Evolutionary conservation across 2,797 vertebrate species (phyloP).

Genomic region (Kryptolebias ocellatus): DNA sequence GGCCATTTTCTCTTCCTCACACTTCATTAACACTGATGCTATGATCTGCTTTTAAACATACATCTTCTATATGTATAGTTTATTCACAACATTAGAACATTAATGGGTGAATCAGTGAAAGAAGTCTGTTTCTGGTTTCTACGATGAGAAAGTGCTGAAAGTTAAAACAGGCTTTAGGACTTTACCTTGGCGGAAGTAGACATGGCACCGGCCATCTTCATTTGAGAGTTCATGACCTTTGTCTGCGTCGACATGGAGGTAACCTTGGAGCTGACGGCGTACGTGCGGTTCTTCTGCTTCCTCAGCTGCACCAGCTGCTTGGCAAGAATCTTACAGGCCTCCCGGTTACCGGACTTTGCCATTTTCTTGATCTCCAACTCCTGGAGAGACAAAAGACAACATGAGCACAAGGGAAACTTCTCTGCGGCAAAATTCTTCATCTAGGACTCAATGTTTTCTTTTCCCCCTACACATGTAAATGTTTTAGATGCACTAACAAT

Average conservation of each 20-base stretch:
- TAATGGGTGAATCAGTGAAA: neutral
- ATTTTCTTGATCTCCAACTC: slow-evolving; percentile 99
- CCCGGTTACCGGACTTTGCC: slow-evolving; percentile 96
- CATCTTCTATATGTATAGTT: slow-evolving; percentile 42
- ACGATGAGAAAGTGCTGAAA: too few species aligned
- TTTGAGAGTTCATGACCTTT: slow-evolving; percentile 98
- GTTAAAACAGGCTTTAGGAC: neutral
- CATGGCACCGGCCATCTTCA: slow-evolving; percentile 99
- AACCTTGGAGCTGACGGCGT: slow-evolving; percentile 97
- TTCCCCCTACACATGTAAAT: neutral
- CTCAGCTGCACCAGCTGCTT: slow-evolving; percentile 95
- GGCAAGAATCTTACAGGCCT: slow-evolving; percentile 94
- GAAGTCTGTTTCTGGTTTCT: too few species aligned
- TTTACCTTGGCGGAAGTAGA: slow-evolving; percentile 94
- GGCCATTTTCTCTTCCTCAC: slow-evolving; percentile 49
- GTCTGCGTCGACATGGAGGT: slow-evolving; percentile 98
- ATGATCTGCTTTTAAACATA: slow-evolving; percentile 35
- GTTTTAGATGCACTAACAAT: too few species aligned
- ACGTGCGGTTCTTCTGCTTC: slow-evolving; percentile 96
- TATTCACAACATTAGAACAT: neutral
- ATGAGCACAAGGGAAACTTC: neutral
- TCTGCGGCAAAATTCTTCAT: neutral
- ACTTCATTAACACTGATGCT: slow-evolving; percentile 58
- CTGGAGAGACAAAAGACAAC: slow-evolving; percentile 67
- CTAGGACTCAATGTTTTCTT: too few species aligned